These are phyloP conservation scores for Tychaedon coryphoeus DNA, from an alignment of 2,113 vertebrate species.

Conservation along the genomic window DNA sequence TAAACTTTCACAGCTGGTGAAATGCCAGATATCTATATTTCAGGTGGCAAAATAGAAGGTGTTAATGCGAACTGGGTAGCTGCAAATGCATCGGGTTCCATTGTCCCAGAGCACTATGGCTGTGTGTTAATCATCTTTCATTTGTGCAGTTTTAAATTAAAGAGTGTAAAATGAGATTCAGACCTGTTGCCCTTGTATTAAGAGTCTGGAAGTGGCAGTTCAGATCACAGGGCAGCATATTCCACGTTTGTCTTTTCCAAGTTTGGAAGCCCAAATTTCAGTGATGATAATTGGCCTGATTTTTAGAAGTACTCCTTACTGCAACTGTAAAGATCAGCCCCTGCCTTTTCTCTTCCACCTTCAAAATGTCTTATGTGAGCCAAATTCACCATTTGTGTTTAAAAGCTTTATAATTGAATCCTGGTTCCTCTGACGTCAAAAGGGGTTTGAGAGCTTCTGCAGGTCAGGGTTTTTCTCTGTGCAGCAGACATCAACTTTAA, in stretches of 20 bases:
- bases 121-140: neutral
- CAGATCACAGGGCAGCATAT: neutral
- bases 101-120: neutral
- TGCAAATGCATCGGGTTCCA: neutral
- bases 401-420: neutral
- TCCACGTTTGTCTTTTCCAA: neutral
- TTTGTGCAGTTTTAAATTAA: neutral
- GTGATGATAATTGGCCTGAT: neutral
- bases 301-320: neutral
- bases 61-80: neutral
- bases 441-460: neutral
- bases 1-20: neutral
- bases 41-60: neutral
- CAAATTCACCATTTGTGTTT: neutral
- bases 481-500: neutral
- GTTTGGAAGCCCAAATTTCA: neutral
- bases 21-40: neutral
- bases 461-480: neutral
- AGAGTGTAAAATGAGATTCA: neutral
- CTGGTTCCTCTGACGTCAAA: neutral
- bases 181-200: neutral
- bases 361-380: neutral
- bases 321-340: neutral
- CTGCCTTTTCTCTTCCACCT: neutral
- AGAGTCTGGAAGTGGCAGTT: neutral